Base-by-base conservation (phyloP, 1,140 invertebrate species). In the Sitobion miscanthi region DNA sequence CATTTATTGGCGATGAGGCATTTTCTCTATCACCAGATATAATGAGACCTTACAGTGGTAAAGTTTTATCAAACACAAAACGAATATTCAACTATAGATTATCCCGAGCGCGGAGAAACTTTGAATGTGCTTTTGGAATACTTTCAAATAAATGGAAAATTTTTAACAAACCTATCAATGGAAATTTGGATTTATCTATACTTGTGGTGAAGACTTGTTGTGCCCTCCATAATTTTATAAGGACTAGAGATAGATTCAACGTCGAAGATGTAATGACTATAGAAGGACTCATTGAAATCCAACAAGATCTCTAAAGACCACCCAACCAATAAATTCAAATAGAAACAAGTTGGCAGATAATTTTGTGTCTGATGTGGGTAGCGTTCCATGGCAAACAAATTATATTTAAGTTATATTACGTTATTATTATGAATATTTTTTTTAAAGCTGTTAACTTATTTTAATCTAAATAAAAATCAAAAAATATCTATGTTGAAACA, bases 161-260 rank as follows among this genome's bases (percentile, higher is more conserved):
- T n/a, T n/a, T n/a, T n/a, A n/a, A n/a, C n/a, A n/a, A n/a, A 90
- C 94, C 94, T 49, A 94, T 94, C 20, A 94, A 94, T 94, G 94
- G 94, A 49, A 87, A 94, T 23, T 52, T 93, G 21, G 94, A 94
- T 49, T 94, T 94, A 94, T 93, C 86, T n/a, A 90, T 93, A 45
- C 94, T 93, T 87, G 94, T 94, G 42, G 91, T 94, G 77, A 94
- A 94, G 93, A 94, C 94, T 23, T 95, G 94, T 83, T 93, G 94
- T 94, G 90, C 94, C 45, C 94, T 95, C 5, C 77, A 38, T 90
- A 95, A 95, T 93, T 94, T 94, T 94, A 94, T 95, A 90, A 91
- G 94, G 47, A 35, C 49, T 54, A 93, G 94, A 54, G 94, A 94
- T 89, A 94, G 94, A 69, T 94, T 93, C 82, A 52, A 93, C 45